Base-by-base conservation (phyloP, 2,888 invertebrate species). In the Ypsolopha sequella region DNA sequence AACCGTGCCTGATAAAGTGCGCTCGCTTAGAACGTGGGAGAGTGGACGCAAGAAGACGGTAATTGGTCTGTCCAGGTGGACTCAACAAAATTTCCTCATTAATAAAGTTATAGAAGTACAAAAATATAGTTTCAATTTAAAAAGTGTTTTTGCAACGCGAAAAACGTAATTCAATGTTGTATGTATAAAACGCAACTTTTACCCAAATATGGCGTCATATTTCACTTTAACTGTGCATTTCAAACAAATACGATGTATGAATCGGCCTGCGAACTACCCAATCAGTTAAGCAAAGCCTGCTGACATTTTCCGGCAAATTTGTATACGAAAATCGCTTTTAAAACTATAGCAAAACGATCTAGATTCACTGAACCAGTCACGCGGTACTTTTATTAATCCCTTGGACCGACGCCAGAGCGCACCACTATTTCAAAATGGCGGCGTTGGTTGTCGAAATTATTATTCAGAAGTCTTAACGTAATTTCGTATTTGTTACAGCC, bases 321-420 rank as follows among this genome's bases (percentile, higher is more conserved):
- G 2, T 6, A 6, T 14, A 10, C 48, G 13, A 38, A 14, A 38
- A 11, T 36, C 9, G 9, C 6, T n/a, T 10, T 13, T 48, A 48
- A 11, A n/a, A 7, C 14, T 38, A 2, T 6, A 14, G 48, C 14
- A 8, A 48, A 38, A 36, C 8, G 9, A 8, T 9, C 24, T n/a
- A 8, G 24, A 13, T 11, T 6, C 9, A 7, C 36, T 9, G 38
- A n/a, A 48, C 11, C 10, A n/a, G 13, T n/a, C 13, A 38, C 36
- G 7, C 1, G 38, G 38, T 36, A 24, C 13, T 13, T n/a, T 13
- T 11, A 13, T 55, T 56, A 59, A 59, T 58, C 58, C 54, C 36
- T 52, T 58, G 60, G 58, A 58, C 41, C 46, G 7, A 52, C 53
- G 58, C 60, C 60, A 62, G 58, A 52, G 57, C 41, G 53, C 53